These are phyloP conservation scores for Drosophila miranda DNA, from an alignment of 1,140 invertebrate species.

Conservation along the genomic window DNA sequence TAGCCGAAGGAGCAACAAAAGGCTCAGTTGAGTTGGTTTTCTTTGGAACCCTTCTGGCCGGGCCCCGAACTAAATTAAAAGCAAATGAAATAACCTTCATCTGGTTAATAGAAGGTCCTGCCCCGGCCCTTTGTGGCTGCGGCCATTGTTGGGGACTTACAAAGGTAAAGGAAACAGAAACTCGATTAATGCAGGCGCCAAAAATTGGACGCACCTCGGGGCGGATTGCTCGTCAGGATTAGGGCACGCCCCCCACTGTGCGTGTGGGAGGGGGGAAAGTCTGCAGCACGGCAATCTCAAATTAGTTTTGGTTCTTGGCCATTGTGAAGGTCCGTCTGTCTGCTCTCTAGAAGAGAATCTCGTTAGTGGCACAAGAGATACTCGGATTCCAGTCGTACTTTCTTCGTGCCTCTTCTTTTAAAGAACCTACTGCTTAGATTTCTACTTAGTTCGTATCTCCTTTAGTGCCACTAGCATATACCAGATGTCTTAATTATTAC, in stretches of 20 bases:
- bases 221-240: constrained; percentile 30
- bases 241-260: constrained; percentile 36
- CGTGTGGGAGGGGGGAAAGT: constrained; percentile 1
- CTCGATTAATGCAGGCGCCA: constrained; percentile 48
- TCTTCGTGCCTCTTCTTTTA: no score
- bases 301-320: constrained; percentile 36
- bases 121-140: constrained; percentile 47
- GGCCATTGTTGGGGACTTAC: constrained; percentile 43
- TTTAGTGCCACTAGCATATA: no score
- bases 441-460: no score
- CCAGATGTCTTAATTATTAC: no score
- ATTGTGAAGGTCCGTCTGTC: no score
- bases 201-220: constrained; percentile 38
- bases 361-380: no score
- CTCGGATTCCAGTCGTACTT: no score
- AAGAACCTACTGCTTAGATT: no score
- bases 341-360: constrained; percentile 8
- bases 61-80: constrained; percentile 65
- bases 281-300: constrained; percentile 44
- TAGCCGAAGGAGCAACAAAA: constrained; percentile 44
- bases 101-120: constrained; percentile 56
- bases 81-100: constrained; percentile 75
- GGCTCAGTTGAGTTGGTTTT: constrained; percentile 21
- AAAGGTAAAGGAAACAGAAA: constrained; percentile 38
- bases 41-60: not conserved